Percentiles rank a stretch among this genome's conserved stretches.
Evolutionary conservation across 2,113 vertebrate genomes (phyloP).

Genomic region (Anolis carolinensis): DNA sequence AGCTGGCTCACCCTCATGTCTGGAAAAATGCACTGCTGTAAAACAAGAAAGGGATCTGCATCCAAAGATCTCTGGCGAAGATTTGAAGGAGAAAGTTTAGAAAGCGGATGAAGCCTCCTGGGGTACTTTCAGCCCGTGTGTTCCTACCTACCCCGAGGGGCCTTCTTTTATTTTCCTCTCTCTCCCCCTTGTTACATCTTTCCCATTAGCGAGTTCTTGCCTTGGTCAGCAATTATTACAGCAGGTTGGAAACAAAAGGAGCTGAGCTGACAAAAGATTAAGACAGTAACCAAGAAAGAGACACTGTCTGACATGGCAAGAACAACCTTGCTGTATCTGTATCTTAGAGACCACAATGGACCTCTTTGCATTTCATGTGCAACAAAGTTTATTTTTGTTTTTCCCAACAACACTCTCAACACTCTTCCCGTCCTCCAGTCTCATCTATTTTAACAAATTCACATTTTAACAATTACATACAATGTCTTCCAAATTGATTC

Average conservation of each 20-base stretch:
- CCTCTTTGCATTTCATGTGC: neutral
- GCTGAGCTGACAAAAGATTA: conserved; percentile 41
- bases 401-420: neutral
- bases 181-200: neutral
- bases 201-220: conserved; percentile 35
- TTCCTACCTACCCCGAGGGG: conserved; percentile 11
- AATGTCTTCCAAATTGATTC: neutral
- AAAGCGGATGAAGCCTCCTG: conserved; percentile 14
- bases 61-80: neutral
- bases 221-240: conserved; percentile 36
- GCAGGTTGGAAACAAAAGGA: conserved; percentile 50
- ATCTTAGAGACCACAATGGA: conserved; percentile 20
- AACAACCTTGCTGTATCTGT: conserved; percentile 40
- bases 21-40: neutral
- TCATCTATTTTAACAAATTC: neutral
- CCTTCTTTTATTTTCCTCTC: neutral
- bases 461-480: neutral
- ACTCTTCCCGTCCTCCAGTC: no score
- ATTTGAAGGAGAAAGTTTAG: conserved; percentile 5
- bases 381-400: conserved; percentile 27
- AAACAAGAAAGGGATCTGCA: conserved; percentile 1
- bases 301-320: neutral
- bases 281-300: conserved; percentile 47
- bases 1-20: conserved; percentile 33
- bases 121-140: neutral